phyloP scores from a whole-genome alignment of 2,113 vertebrate genomes.

The Haliaeetus leucogaster region DNA sequence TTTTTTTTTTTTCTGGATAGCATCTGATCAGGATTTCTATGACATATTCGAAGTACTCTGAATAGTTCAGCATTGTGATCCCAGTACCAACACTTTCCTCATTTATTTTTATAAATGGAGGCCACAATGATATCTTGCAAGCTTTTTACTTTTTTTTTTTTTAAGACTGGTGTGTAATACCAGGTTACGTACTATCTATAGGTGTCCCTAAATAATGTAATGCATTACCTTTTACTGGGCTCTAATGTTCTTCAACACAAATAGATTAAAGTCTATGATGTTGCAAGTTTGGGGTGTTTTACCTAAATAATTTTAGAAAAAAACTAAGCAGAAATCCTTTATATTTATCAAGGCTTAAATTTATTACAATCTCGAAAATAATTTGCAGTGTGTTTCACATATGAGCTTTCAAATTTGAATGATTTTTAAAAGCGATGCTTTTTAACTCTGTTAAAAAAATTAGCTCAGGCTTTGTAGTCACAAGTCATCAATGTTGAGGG shows the following conservation, averaged over 20 bases:
- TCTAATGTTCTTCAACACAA: background rate
- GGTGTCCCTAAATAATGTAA: background rate
- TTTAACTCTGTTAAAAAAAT: background rate
- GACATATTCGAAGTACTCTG: background rate
- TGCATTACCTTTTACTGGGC: rapidly evolving
- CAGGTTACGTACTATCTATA: background rate
- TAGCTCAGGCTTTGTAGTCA: background rate
- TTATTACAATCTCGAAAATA: background rate
- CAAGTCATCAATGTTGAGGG: background rate
- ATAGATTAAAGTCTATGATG: background rate
- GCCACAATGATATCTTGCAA: background rate
- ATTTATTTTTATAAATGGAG: background rate
- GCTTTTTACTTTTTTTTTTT: background rate
- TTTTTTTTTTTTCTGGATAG: background rate
- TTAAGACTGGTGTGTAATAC: background rate
- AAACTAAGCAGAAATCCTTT: background rate
- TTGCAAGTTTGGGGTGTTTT: background rate
- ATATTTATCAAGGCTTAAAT: background rate
- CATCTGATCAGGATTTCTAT: background rate
- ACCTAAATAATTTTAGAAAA: background rate
- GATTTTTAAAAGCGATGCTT: background rate
- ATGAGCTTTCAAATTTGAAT: background rate
- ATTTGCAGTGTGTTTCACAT: background rate
- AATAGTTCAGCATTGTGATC: background rate
- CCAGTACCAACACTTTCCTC: background rate